Evolutionary conservation across 23 tunicate genomes (phyloP).

Genomic region (Halocynthia roretzi): DNA sequence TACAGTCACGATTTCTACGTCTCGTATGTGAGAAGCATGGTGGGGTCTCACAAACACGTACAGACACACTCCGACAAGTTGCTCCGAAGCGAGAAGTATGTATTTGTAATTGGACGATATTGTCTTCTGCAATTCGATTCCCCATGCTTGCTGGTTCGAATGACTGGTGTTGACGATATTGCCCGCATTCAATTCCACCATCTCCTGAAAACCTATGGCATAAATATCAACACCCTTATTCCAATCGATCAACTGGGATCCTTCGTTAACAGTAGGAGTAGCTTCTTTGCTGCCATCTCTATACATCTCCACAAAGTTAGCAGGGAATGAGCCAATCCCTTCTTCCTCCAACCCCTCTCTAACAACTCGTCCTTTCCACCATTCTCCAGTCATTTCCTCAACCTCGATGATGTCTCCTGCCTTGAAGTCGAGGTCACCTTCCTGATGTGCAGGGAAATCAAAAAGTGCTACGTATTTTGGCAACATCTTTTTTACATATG

Average conservation of each 20-base stretch:
- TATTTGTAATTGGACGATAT: conserved; percentile 52
- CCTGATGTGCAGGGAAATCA: conserved; percentile 84
- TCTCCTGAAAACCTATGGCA: conserved; percentile 97
- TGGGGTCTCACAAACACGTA: conserved; percentile 53
- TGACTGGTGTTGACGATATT: conserved; percentile 86
- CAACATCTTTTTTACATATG: conserved; percentile 42
- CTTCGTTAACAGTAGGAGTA: background rate
- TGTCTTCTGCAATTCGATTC: conserved; percentile 55
- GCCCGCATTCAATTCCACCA: conserved; percentile 95
- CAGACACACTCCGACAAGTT: conserved; percentile 94
- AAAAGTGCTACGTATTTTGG: conserved; percentile 48
- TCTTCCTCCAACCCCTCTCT: conserved; percentile 32
- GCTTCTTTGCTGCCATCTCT: background rate
- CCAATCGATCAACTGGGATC: conserved; percentile 2
- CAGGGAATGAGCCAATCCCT: conserved; percentile 73
- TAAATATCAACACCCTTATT: conserved; percentile 55
- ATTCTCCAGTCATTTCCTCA: conserved; percentile 62
- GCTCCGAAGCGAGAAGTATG: conserved; percentile 69
- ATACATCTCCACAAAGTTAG: conserved; percentile 61
- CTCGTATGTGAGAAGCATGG: conserved; percentile 44
- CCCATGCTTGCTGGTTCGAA: conserved; percentile 82
- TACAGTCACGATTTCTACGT: conserved; percentile 58
- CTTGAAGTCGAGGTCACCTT: conserved; percentile 66
- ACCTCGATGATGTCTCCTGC: conserved; percentile 79
- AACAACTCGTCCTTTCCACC: conserved; percentile 66